These are phyloP conservation scores for Choreutis nemorana DNA, from an alignment of 2,888 invertebrate genomes.

Conservation along the genomic window DNA sequence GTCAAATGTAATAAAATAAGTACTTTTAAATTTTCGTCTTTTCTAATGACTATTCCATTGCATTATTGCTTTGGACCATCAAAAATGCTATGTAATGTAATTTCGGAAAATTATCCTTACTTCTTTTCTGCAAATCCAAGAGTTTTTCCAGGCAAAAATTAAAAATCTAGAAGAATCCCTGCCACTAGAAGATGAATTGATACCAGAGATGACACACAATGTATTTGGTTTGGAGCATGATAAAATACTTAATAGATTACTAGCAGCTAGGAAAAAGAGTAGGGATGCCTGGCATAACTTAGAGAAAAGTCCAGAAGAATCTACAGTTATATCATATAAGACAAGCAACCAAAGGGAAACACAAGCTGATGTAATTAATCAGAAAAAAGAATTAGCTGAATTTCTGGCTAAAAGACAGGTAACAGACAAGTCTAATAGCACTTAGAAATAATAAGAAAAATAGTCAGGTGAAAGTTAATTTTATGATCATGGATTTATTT, in stretches of 20 bases:
- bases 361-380: constrained; percentile 25
- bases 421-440: no score
- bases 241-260: constrained; percentile 66
- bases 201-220: constrained; percentile 77
- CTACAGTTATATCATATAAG: constrained; percentile 38
- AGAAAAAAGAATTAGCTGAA: constrained; percentile 58
- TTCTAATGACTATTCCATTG: no score
- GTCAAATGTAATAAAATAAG: no score
- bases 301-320: constrained; percentile 17
- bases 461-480: no score
- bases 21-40: constrained; percentile 1
- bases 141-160: constrained; percentile 42
- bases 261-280: constrained; percentile 57
- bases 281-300: constrained; percentile 60
- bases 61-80: no score
- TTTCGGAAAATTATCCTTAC: no score
- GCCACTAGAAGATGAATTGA: constrained; percentile 35
- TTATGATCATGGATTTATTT: no score
- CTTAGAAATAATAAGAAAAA: no score
- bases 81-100: no score
- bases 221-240: constrained; percentile 75
- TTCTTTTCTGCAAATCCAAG: constrained; percentile 4
- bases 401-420: constrained; percentile 65
- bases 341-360: constrained; percentile 12
- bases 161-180: constrained; percentile 38